These are phyloP conservation scores for Tupiocoris notatus DNA, from an alignment of 2,888 invertebrate species.

Conservation along the genomic window DNA sequence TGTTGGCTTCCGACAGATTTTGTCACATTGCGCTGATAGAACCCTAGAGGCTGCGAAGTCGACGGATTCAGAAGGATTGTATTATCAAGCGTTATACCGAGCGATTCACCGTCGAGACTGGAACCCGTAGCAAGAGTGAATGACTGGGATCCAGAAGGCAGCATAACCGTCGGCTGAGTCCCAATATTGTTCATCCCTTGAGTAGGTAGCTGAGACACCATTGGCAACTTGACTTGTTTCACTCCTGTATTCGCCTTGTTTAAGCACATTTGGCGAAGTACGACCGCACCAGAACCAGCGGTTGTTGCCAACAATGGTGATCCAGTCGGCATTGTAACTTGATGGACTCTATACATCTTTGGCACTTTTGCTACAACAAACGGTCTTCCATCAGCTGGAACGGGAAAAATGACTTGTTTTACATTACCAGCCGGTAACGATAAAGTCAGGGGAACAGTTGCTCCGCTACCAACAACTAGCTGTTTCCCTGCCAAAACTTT, in stretches of 20 bases:
- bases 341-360: conserved; percentile 51
- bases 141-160: conserved; percentile 51
- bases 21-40: conserved; percentile 51
- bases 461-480: conserved; percentile 50
- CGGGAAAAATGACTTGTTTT: conserved; percentile 49
- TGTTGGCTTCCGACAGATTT: conserved; percentile 19
- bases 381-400: conserved; percentile 50
- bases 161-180: conserved; percentile 55
- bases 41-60: conserved; percentile 51
- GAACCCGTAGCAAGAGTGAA: conserved; percentile 48
- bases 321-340: conserved; percentile 50
- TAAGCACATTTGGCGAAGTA: conserved; percentile 49
- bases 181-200: conserved; percentile 54
- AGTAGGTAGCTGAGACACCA: conserved; percentile 54
- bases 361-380: conserved; percentile 50
- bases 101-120: conserved; percentile 44
- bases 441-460: conserved; percentile 49
- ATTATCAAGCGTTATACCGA: conserved; percentile 54
- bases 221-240: conserved; percentile 49
- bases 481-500: conserved; percentile 51
- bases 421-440: conserved; percentile 47
- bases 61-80: conserved; percentile 51
- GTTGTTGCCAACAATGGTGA: conserved; percentile 46
- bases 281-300: conserved; percentile 46
- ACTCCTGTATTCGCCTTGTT: conserved; percentile 46